These are phyloP conservation scores for Scartelaos histophorus DNA, from an alignment of 2,113 vertebrate species.

Conservation along the genomic window DNA sequence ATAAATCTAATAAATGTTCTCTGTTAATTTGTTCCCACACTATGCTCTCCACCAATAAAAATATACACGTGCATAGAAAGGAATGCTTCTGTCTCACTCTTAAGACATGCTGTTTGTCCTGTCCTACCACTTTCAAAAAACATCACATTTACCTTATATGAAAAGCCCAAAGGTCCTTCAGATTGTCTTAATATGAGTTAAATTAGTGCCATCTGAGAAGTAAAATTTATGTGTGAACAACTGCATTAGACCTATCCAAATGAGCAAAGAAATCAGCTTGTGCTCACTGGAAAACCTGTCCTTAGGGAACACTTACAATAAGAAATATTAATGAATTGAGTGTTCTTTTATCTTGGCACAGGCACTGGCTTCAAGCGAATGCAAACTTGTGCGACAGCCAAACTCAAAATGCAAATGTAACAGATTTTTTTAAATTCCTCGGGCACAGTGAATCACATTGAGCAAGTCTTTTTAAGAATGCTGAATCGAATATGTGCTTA, in stretches of 20 bases:
- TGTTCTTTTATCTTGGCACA: slow-evolving; percentile 35
- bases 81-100: slow-evolving; percentile 61
- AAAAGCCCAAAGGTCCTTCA: not conserved
- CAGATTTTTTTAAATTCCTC: slow-evolving; percentile 5
- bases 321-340: slow-evolving; percentile 24
- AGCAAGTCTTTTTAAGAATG: slow-evolving; percentile 22
- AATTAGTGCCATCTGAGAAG: slow-evolving; percentile 6
- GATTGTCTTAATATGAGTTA: not conserved
- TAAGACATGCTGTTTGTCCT: slow-evolving; percentile 64
- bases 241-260: slow-evolving; percentile 16
- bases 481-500: slow-evolving; percentile 19
- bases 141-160: slow-evolving; percentile 17
- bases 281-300: slow-evolving; percentile 3
- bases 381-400: slow-evolving; percentile 37
- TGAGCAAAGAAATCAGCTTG: not conserved
- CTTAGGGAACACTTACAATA: not conserved
- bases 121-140: slow-evolving; percentile 61
- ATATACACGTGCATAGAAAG: slow-evolving; percentile 20
- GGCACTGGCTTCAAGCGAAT: slow-evolving; percentile 19
- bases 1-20: not conserved
- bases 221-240: slow-evolving; percentile 4
- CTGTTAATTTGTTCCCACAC: slow-evolving; percentile 6
- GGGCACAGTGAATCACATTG: slow-evolving; percentile 19
- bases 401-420: slow-evolving; percentile 56
- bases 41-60: slow-evolving; percentile 26